Percentiles rank a stretch among this genome's conserved stretches.
phyloP scores from a whole-genome alignment of 1,140 invertebrate genomes.

The Drosophila suzukii region DNA sequence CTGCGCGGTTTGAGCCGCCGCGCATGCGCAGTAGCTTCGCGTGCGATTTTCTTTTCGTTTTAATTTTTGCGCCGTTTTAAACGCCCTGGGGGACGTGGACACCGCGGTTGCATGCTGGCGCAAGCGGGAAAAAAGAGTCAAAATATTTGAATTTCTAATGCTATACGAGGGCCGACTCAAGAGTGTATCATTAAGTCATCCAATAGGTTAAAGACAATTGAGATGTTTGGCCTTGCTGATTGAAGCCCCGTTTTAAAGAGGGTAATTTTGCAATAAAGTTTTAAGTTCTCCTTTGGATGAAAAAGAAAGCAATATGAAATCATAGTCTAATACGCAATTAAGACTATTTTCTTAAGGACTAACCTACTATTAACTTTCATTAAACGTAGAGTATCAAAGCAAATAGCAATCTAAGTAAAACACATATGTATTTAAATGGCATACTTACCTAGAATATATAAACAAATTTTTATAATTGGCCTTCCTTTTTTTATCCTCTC shows the following conservation, averaged over 20 bases:
- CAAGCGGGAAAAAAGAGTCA: conserved; percentile 46
- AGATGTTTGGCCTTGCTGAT: conserved; percentile 11
- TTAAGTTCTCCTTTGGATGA: no score
- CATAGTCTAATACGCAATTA: no score
- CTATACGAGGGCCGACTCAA: conserved; percentile 60
- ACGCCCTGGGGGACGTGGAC: conserved; percentile 58
- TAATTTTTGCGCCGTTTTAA: conserved; percentile 60
- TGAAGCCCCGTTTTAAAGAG: neutral
- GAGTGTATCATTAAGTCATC: conserved; percentile 36
- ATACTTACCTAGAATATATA: neutral
- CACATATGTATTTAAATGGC: no score
- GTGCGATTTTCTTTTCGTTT: conserved; percentile 42
- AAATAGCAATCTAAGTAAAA: no score
- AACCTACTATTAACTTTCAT: no score
- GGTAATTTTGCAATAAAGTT: no score
- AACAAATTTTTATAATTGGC: neutral
- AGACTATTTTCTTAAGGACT: no score
- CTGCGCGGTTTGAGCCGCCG: conserved; percentile 1
- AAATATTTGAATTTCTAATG: conserved; percentile 82
- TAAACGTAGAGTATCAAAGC: no score
- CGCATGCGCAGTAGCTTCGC: conserved; percentile 51
- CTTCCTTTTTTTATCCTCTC: no score
- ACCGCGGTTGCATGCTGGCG: conserved; percentile 57
- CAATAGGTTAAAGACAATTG: conserved; percentile 24
- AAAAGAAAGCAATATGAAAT: no score